These are phyloP conservation scores for Centropus unirufus DNA, from an alignment of 2,113 vertebrate species.

Conservation along the genomic window DNA sequence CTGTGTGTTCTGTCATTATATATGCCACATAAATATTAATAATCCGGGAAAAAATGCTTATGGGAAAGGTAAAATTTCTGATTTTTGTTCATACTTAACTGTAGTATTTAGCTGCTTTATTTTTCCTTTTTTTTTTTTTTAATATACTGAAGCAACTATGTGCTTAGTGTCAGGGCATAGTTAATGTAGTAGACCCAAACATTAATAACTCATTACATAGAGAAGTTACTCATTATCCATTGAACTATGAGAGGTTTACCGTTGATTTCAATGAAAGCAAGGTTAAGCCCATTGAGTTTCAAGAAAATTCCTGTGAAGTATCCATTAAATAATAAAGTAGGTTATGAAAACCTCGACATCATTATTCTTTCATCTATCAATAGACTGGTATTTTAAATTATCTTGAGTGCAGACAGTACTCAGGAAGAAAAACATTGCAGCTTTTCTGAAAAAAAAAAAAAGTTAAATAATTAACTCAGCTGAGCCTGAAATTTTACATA, in stretches of 20 bases:
- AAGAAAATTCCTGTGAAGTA: constrained; percentile 23
- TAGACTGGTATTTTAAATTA: constrained; percentile 1
- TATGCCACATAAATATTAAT: not conserved
- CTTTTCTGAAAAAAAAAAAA: not conserved
- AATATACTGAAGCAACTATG: not conserved
- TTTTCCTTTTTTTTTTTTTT: not conserved
- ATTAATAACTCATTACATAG: not conserved
- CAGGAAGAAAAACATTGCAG: not conserved
- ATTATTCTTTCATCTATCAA: constrained; percentile 2
- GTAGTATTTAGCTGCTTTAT: not conserved
- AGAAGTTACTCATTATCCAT: not conserved
- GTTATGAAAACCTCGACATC: not conserved
- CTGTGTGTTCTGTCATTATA: not conserved
- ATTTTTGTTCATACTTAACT: not conserved
- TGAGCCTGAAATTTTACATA: not conserved
- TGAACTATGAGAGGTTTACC: not conserved
- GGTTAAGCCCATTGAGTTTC: not conserved
- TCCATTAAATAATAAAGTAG: constrained; percentile 16
- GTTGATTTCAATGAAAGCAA: not conserved
- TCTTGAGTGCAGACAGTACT: not conserved
- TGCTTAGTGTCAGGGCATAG: not conserved
- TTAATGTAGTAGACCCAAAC: not conserved
- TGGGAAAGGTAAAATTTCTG: not conserved
- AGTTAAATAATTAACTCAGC: not conserved
- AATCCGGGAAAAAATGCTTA: not conserved